phyloP scores from a whole-genome alignment of 2,113 vertebrate genomes.

The Numenius arquata region DNA sequence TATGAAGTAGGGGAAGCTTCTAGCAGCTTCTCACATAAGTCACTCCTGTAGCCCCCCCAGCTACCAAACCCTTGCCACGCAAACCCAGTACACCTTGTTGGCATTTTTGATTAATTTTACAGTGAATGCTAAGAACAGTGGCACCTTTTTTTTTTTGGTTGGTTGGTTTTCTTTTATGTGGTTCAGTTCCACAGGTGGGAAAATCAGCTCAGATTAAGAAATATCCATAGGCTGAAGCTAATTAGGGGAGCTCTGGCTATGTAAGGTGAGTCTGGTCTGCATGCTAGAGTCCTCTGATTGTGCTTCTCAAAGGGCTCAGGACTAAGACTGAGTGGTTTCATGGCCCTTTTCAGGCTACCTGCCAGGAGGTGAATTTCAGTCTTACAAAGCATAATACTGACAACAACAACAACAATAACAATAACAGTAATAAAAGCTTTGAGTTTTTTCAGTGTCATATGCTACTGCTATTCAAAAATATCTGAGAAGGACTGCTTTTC shows the following conservation, averaged over 20 bases:
- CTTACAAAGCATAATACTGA: background rate
- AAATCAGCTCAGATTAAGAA: background rate
- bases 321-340: background rate
- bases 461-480: background rate
- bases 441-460: background rate
- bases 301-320: background rate
- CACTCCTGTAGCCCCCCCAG: background rate
- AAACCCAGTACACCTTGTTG: background rate
- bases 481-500: background rate
- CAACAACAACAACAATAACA: background rate
- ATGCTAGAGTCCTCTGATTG: background rate
- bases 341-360: background rate
- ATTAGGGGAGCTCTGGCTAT: background rate
- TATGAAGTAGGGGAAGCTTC: background rate
- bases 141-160: background rate
- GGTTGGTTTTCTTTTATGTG: rapidly evolving
- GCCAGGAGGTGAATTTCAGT: background rate
- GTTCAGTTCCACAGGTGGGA: background rate
- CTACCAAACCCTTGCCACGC: background rate
- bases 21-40: background rate
- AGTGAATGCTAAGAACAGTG: background rate
- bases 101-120: background rate
- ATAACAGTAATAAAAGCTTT: background rate
- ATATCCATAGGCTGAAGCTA: background rate
- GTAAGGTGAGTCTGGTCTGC: background rate